These are phyloP conservation scores for Tiphia femorata DNA, from an alignment of 2,888 invertebrate genomes.

Conservation along the genomic window DNA sequence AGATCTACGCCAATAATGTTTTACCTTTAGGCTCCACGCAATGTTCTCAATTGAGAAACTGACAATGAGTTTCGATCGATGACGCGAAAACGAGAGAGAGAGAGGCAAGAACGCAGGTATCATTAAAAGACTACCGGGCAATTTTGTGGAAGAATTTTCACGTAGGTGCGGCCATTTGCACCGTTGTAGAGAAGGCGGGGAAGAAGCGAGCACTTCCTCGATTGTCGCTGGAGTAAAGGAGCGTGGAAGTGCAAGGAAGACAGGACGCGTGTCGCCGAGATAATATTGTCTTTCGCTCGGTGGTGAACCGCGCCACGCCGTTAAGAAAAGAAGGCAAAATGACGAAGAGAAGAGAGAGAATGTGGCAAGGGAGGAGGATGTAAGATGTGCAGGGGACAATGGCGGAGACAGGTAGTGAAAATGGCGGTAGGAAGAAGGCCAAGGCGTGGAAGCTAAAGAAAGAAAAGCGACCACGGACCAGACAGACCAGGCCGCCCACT, in stretches of 20 bases:
- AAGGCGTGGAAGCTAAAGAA: neutral
- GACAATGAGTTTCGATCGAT: too few species aligned
- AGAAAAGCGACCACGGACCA: neutral
- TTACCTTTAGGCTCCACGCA: too few species aligned
- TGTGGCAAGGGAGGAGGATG: neutral
- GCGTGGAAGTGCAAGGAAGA: constrained; percentile 14
- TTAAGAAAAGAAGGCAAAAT: neutral
- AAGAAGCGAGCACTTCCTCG: neutral
- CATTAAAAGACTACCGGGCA: too few species aligned
- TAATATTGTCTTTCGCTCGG: constrained; percentile 51
- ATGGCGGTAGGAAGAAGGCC: too few species aligned
- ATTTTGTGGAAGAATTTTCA: too few species aligned
- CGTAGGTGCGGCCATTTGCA: too few species aligned
- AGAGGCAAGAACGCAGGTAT: too few species aligned
- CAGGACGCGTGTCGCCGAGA: constrained; percentile 38
- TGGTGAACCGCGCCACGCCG: constrained; percentile 6
- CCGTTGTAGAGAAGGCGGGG: too few species aligned
- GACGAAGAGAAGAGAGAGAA: constrained; percentile 5
- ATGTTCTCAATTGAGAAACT: too few species aligned
- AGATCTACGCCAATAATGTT: too few species aligned
- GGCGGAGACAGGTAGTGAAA: neutral
- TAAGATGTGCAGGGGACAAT: neutral
- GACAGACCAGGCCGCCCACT: neutral
- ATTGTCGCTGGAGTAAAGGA: constrained; percentile 10
- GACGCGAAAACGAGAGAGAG: too few species aligned